Conservation (phyloP, 1,140 invertebrate species). For the Bicyclus anynana region DNA sequence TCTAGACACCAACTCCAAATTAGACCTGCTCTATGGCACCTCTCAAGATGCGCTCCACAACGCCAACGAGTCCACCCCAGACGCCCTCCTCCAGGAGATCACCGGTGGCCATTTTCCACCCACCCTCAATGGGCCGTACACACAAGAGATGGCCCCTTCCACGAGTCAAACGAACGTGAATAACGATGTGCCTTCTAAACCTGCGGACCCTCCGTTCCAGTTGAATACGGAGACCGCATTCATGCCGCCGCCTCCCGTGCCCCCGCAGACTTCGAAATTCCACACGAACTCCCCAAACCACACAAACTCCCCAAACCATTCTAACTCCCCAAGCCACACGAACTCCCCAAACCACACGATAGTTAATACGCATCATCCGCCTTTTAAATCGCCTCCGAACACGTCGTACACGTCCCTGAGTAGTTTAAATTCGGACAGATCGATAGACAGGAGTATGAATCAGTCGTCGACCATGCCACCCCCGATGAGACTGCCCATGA, state of each 20-base stretch:
- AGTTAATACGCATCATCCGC: slow-evolving; percentile 38
- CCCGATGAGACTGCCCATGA: slow-evolving; percentile 48
- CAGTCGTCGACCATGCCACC: slow-evolving; percentile 54
- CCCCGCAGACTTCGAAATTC: slow-evolving; percentile 45
- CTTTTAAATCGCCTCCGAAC: slow-evolving; percentile 50
- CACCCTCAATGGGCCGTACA: slow-evolving; percentile 45
- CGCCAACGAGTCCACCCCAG: slow-evolving; percentile 39
- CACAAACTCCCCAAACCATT: slow-evolving; percentile 30
- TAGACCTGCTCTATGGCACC: slow-evolving; percentile 55
- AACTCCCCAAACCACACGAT: slow-evolving; percentile 37
- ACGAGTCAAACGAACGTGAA: slow-evolving; percentile 35
- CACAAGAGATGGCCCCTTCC: slow-evolving; percentile 30
- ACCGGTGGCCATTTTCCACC: slow-evolving; percentile 43
- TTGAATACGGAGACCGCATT: slow-evolving; percentile 78
- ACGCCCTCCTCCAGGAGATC: slow-evolving; percentile 55
- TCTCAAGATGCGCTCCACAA: slow-evolving; percentile 32
- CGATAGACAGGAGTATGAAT: slow-evolving; percentile 19
- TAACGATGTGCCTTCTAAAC: slow-evolving; percentile 64
- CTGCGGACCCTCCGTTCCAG: slow-evolving; percentile 67
- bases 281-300: slow-evolving; percentile 35
- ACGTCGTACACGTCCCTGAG: slow-evolving; percentile 33
- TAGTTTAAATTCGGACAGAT: slow-evolving; percentile 29
- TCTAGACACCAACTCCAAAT: slow-evolving; percentile 71
- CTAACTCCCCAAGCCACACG: slow-evolving; percentile 10
- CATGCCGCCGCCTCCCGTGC: slow-evolving; percentile 66